These are phyloP conservation scores for Poeciliopsis paucimaculata DNA, from an alignment of 2,797 vertebrate genomes.

Conservation along the genomic window DNA sequence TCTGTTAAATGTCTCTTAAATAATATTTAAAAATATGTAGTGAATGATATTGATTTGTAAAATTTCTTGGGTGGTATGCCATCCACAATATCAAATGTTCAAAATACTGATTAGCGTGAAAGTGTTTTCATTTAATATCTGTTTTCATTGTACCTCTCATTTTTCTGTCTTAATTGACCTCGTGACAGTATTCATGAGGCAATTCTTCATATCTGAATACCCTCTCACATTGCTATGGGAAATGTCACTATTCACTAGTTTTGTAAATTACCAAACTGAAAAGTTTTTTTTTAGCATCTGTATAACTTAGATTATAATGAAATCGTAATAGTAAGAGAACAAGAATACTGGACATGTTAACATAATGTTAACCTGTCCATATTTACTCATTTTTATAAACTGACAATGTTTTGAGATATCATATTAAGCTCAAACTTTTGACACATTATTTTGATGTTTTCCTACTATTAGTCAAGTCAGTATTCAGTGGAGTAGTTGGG, in stretches of 20 bases:
- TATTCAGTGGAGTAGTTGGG: conserved; percentile 3
- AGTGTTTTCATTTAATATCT: neutral
- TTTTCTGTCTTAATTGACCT: neutral
- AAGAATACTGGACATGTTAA: neutral
- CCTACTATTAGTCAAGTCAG: neutral
- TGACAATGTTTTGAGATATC: neutral
- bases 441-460: neutral
- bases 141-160: neutral
- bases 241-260: neutral
- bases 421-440: neutral
- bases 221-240: neutral
- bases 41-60: neutral
- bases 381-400: neutral
- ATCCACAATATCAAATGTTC: neutral
- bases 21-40: neutral
- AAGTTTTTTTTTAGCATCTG: too few species aligned
- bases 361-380: neutral
- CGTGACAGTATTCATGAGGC: neutral
- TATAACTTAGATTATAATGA: too few species aligned
- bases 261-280: too few species aligned
- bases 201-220: neutral
- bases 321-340: neutral
- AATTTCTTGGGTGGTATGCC: neutral
- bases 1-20: neutral
- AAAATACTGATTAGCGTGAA: neutral